A percentile compares a stretch with the other conserved stretches of the same genome.
phyloP scores from a whole-genome alignment of 2,797 vertebrate genomes.

The Limosa lapponica region DNA sequence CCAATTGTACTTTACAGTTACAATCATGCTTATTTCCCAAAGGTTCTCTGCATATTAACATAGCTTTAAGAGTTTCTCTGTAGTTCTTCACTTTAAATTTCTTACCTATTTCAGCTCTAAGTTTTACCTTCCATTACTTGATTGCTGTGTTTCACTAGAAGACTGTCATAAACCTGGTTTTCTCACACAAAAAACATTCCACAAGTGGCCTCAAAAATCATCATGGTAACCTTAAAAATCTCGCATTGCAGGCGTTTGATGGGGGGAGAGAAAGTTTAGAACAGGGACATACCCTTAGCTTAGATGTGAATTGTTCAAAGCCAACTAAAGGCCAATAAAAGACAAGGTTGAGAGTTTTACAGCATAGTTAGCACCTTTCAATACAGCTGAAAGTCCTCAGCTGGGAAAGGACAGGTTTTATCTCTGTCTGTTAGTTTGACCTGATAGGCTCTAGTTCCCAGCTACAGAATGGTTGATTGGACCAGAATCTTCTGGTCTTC shows the following conservation, averaged over 20 bases:
- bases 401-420: background rate
- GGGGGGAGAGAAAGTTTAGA: background rate
- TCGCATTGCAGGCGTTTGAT: background rate
- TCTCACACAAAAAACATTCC: background rate
- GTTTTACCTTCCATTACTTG: background rate
- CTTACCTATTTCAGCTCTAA: background rate
- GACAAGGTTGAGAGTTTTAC: background rate
- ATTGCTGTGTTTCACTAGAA: background rate
- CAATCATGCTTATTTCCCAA: conserved; percentile 14
- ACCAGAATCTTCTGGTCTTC: background rate
- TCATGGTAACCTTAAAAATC: background rate
- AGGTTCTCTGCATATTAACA: background rate
- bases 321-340: background rate
- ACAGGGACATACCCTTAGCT: background rate
- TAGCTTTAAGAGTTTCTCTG: background rate
- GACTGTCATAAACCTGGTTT: background rate
- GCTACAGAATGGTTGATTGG: background rate
- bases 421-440: background rate
- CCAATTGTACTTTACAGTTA: background rate
- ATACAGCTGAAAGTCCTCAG: background rate
- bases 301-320: background rate
- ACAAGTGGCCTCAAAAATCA: background rate
- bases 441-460: background rate
- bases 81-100: background rate
- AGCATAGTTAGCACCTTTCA: background rate